Conservation (phyloP, 2,888 invertebrate species). For the Pycnomerus fuliginosus region DNA sequence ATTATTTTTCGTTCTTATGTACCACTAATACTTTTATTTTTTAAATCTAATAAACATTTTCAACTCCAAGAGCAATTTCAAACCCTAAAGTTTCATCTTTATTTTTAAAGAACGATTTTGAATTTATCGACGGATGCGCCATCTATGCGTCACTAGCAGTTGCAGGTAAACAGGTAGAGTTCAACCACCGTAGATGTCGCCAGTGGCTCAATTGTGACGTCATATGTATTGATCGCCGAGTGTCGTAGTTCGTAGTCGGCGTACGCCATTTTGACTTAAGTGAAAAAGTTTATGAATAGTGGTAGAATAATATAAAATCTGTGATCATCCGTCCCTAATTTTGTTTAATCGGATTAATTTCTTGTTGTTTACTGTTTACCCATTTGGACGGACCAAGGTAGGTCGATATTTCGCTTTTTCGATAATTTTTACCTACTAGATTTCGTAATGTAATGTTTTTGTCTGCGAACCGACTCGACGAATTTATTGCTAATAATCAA, state of each 20-base stretch:
- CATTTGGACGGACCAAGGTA: conserved; percentile 82
- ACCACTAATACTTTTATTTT: too few species aligned
- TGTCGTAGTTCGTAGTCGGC: conserved; percentile 52
- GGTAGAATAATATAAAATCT: conserved; percentile 48
- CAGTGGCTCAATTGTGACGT: conserved; percentile 43
- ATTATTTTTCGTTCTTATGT: too few species aligned
- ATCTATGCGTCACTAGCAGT: too few species aligned
- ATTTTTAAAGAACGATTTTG: too few species aligned
- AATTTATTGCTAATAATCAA: conserved; percentile 42
- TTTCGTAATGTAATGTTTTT: conserved; percentile 49
- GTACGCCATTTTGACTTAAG: conserved; percentile 56
- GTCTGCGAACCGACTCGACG: conserved; percentile 33
- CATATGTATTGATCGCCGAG: conserved; percentile 50
- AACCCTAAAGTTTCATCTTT: too few species aligned
- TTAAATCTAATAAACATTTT: too few species aligned
- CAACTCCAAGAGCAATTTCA: too few species aligned
- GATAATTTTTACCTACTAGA: conserved; percentile 23
- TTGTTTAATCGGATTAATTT: conserved; percentile 48
- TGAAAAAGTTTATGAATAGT: conserved; percentile 48
- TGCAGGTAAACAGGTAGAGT: conserved; percentile 5
- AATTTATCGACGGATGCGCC: too few species aligned
- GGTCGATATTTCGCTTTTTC: conserved; percentile 44
- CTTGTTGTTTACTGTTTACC: conserved; percentile 57
- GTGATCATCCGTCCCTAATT: conserved; percentile 53
- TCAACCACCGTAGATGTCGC: conserved; percentile 38